Conservation (phyloP, 2,113 vertebrate species). For the Tragelaphus imberbis region DNA sequence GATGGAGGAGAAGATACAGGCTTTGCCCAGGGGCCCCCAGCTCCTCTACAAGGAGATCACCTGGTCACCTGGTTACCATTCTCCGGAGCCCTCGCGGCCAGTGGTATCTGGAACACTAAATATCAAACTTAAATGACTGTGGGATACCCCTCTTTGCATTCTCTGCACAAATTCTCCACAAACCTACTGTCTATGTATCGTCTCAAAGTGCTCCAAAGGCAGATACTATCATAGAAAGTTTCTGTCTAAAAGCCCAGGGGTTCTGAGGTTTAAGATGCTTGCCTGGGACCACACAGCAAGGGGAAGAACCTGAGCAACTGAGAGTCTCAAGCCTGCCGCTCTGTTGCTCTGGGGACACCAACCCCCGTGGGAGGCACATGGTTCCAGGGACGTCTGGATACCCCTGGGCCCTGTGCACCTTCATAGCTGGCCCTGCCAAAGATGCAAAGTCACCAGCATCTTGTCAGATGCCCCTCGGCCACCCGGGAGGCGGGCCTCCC, state of each 20-base stretch:
- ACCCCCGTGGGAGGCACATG: rapidly evolving
- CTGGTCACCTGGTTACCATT: rapidly evolving
- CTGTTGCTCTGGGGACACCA: background rate
- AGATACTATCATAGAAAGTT: background rate
- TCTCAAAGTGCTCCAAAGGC: background rate
- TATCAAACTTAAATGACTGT: too few relatives aligned
- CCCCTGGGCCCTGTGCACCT: background rate
- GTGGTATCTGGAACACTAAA: rapidly evolving
- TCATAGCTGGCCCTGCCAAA: background rate
- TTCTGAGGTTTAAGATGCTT: background rate
- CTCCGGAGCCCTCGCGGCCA: rapidly evolving
- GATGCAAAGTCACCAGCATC: background rate
- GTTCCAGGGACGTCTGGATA: rapidly evolving
- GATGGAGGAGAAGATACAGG: background rate
- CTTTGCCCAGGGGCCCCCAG: too few relatives aligned
- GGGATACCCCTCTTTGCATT: rapidly evolving
- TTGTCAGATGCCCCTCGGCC: rapidly evolving
- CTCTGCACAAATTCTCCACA: background rate
- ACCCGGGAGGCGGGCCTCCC: rapidly evolving
- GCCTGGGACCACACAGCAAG: too few relatives aligned
- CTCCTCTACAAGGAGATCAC: rapidly evolving
- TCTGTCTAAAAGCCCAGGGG: background rate
- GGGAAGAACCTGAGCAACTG: rapidly evolving
- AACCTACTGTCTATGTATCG: rapidly evolving
- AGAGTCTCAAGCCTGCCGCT: background rate